phyloP scores from a whole-genome alignment of 2,888 invertebrate genomes.

The Stenichneumon culpator region DNA sequence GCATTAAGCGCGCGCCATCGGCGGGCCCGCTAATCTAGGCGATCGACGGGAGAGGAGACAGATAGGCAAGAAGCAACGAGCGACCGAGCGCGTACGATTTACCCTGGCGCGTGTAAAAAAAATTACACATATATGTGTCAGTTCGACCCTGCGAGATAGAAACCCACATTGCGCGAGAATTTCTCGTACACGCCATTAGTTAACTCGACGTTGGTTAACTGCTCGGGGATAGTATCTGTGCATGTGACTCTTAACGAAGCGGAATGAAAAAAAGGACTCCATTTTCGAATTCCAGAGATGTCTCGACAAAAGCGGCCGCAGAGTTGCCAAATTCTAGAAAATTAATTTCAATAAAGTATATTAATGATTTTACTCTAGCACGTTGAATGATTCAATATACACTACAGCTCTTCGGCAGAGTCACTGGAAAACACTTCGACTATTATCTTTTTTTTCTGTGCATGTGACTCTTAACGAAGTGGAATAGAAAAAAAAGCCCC shows the following conservation, averaged over 20 bases:
- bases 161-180: conserved; percentile 53
- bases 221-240: not conserved
- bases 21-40: conserved; percentile 69
- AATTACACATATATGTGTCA: not conserved
- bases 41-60: conserved; percentile 59
- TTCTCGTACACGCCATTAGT: conserved; percentile 53
- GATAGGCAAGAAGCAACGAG: conserved; percentile 31
- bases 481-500: conserved; percentile 1
- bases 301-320: not conserved
- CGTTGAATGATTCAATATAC: not conserved
- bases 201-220: conserved; percentile 32
- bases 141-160: conserved; percentile 52
- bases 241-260: conserved; percentile 30
- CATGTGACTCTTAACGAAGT: conserved; percentile 30
- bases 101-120: not conserved
- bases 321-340: not conserved
- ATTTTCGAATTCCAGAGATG: not conserved
- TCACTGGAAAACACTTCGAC: conserved; percentile 7
- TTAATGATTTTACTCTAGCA: not conserved
- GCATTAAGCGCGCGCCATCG: not conserved
- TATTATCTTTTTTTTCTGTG: conserved; percentile 43
- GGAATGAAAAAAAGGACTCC: conserved; percentile 12
- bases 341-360: not conserved
- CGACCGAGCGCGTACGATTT: conserved; percentile 29
- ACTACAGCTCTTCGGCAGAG: not conserved